These are phyloP conservation scores for Anoplolepis gracilipes DNA, from an alignment of 1,140 invertebrate genomes.

Conservation along the genomic window DNA sequence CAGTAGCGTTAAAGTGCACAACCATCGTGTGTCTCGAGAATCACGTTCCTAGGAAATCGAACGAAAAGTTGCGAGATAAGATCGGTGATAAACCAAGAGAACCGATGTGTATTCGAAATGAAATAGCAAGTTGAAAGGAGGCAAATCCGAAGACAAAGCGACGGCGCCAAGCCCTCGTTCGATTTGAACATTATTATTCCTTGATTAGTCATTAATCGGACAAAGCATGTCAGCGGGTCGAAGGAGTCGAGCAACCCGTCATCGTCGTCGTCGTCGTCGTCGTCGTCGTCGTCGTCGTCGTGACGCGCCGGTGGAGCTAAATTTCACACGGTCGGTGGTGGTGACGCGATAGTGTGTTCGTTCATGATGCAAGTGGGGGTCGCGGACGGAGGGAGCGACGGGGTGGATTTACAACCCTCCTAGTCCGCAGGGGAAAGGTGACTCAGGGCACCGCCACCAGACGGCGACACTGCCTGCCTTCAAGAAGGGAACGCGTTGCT, in stretches of 20 bases:
- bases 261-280: neutral
- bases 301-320: neutral
- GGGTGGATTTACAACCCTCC: conserved; percentile 68
- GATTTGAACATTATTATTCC: neutral
- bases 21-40: neutral
- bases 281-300: neutral
- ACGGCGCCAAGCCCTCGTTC: neutral
- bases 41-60: neutral
- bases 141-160: neutral
- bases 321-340: conserved; percentile 35
- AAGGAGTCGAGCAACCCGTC: neutral
- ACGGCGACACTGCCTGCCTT: conserved; percentile 59
- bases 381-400: conserved; percentile 38
- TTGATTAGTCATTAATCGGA: neutral
- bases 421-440: conserved; percentile 15
- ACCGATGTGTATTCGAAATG: neutral
- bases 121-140: neutral
- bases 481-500: neutral
- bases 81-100: neutral
- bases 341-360: conserved; percentile 36
- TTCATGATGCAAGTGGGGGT: conserved; percentile 26
- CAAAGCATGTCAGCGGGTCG: neutral
- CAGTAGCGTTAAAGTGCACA: conserved; percentile 15
- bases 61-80: neutral
- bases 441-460: conserved; percentile 76